Conservation (phyloP, 2,888 invertebrate genomes). For the Sinotaia quadrata region DNA sequence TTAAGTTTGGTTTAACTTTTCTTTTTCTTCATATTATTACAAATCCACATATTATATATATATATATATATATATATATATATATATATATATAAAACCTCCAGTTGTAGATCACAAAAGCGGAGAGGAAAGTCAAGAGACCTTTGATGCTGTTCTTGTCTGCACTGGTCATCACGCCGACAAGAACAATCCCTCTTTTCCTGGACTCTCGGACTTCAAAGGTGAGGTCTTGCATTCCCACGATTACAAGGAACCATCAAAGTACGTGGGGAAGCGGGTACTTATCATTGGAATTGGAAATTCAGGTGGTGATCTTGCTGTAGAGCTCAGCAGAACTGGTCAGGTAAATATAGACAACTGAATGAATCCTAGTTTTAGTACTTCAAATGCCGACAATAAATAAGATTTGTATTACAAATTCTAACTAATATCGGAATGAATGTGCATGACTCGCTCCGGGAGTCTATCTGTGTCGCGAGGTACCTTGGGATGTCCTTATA, state of each 20-base stretch:
- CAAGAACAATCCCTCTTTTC: constrained; percentile 50
- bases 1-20: no score
- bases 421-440: no score
- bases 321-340: constrained; percentile 66
- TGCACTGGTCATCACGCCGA: constrained; percentile 67
- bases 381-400: no score
- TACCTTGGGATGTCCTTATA: no score
- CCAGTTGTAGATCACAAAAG: constrained; percentile 54
- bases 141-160: constrained; percentile 65
- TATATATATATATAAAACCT: no score
- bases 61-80: no score
- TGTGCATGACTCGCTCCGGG: no score
- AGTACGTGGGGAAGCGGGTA: constrained; percentile 67
- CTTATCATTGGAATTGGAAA: constrained; percentile 75
- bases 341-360: constrained; percentile 17
- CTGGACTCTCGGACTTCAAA: constrained; percentile 49
- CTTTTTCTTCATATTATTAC: no score
- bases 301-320: constrained; percentile 73
- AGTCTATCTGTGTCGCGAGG: no score
- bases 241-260: constrained; percentile 55
- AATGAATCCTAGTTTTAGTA: no score
- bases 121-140: constrained; percentile 40
- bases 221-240: constrained; percentile 63
- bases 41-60: no score
- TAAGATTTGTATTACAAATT: no score